These are phyloP conservation scores for Drosophila histrio DNA, from an alignment of 2,888 invertebrate genomes.

Conservation along the genomic window DNA sequence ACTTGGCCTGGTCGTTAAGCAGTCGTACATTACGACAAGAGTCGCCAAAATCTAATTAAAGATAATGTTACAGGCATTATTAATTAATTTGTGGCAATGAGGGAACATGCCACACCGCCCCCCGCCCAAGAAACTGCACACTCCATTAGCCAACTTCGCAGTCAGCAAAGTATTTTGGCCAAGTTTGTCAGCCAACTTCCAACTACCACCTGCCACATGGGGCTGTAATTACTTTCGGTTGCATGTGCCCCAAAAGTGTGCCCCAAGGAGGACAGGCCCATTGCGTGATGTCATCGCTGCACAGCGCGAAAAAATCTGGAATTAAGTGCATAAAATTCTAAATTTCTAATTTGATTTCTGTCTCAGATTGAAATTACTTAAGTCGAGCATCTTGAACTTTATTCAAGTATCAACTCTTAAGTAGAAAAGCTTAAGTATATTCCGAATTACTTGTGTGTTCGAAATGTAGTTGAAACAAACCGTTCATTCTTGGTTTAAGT, in stretches of 20 bases:
- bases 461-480: no score
- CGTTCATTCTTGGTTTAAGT: no score
- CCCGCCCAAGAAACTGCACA: constrained; percentile 1
- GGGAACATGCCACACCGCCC: constrained; percentile 14
- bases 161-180: constrained; percentile 17
- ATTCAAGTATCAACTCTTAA: no score
- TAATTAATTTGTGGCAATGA: constrained; percentile 61
- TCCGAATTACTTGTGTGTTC: no score
- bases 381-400: no score
- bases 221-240: constrained; percentile 52
- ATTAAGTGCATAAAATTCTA: no score
- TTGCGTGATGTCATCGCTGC: constrained; percentile 39
- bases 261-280: neutral
- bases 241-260: constrained; percentile 50
- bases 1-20: neutral
- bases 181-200: constrained; percentile 15
- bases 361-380: no score
- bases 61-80: constrained; percentile 61
- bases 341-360: no score
- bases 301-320: no score
- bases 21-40: constrained; percentile 1
- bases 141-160: constrained; percentile 39
- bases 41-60: constrained; percentile 57
- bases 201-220: constrained; percentile 35
- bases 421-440: no score